Conservation (phyloP, 2,888 invertebrate species). For the Phlogophora meticulosa region DNA sequence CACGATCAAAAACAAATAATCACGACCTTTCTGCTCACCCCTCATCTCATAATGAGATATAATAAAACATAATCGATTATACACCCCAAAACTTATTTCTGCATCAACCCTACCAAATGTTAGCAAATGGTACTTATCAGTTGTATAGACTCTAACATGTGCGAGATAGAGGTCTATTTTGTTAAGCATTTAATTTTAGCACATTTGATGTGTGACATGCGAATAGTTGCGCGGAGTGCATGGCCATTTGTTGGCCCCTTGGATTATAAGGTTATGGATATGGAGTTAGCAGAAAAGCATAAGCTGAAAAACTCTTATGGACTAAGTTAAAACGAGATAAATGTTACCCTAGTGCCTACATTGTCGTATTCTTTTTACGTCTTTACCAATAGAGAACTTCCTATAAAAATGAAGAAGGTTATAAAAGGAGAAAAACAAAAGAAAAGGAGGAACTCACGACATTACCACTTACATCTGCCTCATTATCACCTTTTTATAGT, state of each 20-base stretch:
- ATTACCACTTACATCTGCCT: too few species aligned
- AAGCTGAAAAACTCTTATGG: too few species aligned
- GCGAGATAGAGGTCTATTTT: conserved; percentile 55
- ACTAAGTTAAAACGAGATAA: too few species aligned
- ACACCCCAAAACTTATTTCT: conserved; percentile 81
- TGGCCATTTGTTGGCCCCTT: conserved; percentile 78
- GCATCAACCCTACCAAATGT: conserved; percentile 62
- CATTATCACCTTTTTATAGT: too few species aligned
- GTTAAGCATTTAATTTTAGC: conserved; percentile 20
- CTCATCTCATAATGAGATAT: conserved; percentile 80
- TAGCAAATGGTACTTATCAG: conserved; percentile 1
- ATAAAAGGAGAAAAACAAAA: too few species aligned
- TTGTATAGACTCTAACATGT: conserved; percentile 20
- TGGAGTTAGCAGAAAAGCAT: conserved; percentile 1
- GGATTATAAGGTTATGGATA: conserved; percentile 63
- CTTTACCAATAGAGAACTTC: too few species aligned
- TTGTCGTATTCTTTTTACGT: too few species aligned
- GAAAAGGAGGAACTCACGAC: too few species aligned
- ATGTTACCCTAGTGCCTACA: too few species aligned
- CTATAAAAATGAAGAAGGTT: too few species aligned
- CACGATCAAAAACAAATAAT: conserved; percentile 71
- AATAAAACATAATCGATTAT: conserved; percentile 86
- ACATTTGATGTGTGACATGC: conserved; percentile 46
- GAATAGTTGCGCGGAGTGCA: conserved; percentile 74
- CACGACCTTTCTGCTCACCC: conserved; percentile 56